A percentile compares a stretch with the other conserved stretches of the same genome.
Evolutionary conservation across 2,888 invertebrate genomes (phyloP).

Genomic region (Andrena praecox): DNA sequence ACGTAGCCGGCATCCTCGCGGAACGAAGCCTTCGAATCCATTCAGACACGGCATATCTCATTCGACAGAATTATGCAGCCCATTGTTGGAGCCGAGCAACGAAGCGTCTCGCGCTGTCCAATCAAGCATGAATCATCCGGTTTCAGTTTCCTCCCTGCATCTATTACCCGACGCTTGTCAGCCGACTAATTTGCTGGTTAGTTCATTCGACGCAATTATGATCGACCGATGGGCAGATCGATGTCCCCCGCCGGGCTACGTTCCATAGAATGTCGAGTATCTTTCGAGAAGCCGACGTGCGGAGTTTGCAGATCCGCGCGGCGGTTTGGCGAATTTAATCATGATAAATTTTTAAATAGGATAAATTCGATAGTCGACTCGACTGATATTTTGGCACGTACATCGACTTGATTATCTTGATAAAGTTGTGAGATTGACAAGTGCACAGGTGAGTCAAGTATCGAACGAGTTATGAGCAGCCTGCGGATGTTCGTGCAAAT

Average conservation of each 20-base stretch:
- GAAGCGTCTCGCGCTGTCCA: conserved; percentile 75
- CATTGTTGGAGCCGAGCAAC: conserved; percentile 73
- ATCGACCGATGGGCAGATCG: conserved; percentile 40
- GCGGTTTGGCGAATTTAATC: too few relatives aligned
- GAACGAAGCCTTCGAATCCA: conserved; percentile 60
- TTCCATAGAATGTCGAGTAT: neutral
- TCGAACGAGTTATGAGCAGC: too few relatives aligned
- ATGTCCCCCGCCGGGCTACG: neutral
- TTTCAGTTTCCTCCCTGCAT: conserved; percentile 76
- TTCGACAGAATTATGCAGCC: conserved; percentile 76
- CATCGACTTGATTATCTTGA: too few relatives aligned
- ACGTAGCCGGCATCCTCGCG: conserved; percentile 42
- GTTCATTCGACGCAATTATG: conserved; percentile 75
- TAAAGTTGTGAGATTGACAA: too few relatives aligned
- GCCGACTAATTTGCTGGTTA: conserved; percentile 78
- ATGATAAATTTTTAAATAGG: too few relatives aligned
- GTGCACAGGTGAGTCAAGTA: too few relatives aligned
- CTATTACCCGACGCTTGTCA: conserved; percentile 77
- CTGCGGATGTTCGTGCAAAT: too few relatives aligned
- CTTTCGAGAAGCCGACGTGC: neutral
- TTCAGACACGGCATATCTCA: conserved; percentile 67
- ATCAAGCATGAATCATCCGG: conserved; percentile 78
- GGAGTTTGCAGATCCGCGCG: too few relatives aligned
- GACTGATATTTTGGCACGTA: too few relatives aligned
- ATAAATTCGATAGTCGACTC: too few relatives aligned